Conservation (phyloP, 1,140 invertebrate genomes). For the Ceratitis capitata region DNA sequence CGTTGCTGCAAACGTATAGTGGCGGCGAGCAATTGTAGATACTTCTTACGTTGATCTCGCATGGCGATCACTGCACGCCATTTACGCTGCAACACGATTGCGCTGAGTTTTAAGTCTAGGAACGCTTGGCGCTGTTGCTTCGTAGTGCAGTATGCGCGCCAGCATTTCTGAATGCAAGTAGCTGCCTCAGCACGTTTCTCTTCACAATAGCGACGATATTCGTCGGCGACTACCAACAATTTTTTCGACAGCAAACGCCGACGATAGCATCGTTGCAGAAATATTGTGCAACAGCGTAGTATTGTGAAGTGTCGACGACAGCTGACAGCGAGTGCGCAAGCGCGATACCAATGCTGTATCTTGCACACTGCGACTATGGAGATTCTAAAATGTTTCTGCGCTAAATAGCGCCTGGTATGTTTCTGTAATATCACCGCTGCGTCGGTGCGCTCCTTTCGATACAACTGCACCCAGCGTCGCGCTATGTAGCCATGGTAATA, state of each 20-base stretch:
- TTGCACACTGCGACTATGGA: conserved; percentile 50
- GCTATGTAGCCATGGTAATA: conserved; percentile 67
- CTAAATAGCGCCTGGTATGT: conserved; percentile 68
- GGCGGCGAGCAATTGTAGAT: conserved; percentile 52
- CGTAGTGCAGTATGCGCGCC: conserved; percentile 45
- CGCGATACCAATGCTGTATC: conserved; percentile 66
- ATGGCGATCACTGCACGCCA: conserved; percentile 55
- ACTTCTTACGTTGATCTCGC: conserved; percentile 44
- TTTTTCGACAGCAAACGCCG: conserved; percentile 50
- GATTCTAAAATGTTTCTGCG: conserved; percentile 62
- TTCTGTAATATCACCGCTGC: conserved; percentile 69
- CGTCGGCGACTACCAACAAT: conserved; percentile 45
- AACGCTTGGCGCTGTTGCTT: conserved; percentile 44
- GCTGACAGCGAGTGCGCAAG: conserved; percentile 45
- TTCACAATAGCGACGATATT: conserved; percentile 48
- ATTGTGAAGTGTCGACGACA: conserved; percentile 41
- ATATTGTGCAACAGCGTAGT: conserved; percentile 46
- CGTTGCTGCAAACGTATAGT: conserved; percentile 48
- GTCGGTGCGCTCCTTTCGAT: conserved; percentile 56
- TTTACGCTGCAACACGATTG: conserved; percentile 50
- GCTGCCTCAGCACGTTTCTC: conserved; percentile 50
- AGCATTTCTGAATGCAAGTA: conserved; percentile 51
- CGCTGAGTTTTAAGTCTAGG: conserved; percentile 42
- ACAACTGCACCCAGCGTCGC: conserved; percentile 62
- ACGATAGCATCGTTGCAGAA: conserved; percentile 44